Conservation (phyloP, 1,140 invertebrate species). For the Ladona fulva region DNA sequence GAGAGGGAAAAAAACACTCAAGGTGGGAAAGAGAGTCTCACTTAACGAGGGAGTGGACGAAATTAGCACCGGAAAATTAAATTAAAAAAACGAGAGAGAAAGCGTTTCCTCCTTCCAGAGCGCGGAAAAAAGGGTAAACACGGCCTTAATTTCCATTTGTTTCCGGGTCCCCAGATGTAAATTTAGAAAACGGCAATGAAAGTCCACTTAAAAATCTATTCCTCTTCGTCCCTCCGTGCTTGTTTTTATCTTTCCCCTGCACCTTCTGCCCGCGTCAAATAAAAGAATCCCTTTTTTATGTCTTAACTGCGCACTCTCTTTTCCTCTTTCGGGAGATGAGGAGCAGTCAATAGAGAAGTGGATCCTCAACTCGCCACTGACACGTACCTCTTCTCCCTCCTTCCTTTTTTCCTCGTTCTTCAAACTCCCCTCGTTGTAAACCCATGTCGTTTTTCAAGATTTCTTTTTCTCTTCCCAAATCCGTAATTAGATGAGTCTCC, state of each 20-base stretch:
- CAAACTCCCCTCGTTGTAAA: background rate
- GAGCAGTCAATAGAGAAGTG: too few species aligned
- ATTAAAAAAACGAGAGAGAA: background rate
- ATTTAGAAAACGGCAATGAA: background rate
- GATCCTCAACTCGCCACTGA: background rate
- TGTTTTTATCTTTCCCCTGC: too few species aligned
- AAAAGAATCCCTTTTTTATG: too few species aligned
- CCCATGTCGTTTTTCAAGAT: background rate
- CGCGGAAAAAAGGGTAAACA: background rate
- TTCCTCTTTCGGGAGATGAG: too few species aligned
- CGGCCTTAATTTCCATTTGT: background rate
- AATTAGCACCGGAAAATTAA: constrained; percentile 6
- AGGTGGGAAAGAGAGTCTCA: background rate
- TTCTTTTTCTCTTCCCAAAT: background rate
- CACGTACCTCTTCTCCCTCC: background rate
- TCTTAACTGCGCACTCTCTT: too few species aligned
- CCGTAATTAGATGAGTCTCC: background rate
- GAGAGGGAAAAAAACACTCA: background rate
- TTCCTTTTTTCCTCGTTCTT: background rate
- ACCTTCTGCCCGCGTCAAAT: too few species aligned
- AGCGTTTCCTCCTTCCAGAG: background rate
- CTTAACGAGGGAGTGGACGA: background rate
- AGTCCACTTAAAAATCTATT: constrained; percentile 10
- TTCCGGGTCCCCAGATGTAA: background rate
- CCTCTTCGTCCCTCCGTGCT: background rate